phyloP scores from a whole-genome alignment of 2,797 vertebrate species.

The Siniperca scherzeri region DNA sequence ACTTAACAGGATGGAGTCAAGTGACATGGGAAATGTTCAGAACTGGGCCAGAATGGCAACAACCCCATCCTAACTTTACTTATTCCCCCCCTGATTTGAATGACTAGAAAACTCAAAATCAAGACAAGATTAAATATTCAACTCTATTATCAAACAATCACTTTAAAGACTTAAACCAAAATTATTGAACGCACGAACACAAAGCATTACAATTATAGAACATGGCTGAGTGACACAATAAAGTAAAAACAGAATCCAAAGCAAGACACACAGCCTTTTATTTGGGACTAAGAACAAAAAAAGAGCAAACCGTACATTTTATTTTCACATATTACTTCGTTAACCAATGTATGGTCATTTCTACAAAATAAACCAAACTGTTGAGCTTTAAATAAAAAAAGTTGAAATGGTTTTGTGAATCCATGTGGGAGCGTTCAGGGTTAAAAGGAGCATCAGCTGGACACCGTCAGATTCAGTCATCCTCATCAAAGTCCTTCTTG shows the following conservation, averaged over 20 bases:
- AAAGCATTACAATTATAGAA: background rate
- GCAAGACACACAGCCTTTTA: conserved; percentile 74
- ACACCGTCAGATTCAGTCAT: conserved; percentile 87
- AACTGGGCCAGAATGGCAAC: background rate
- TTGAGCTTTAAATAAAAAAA: conserved; percentile 84
- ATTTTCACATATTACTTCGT: conserved; percentile 49
- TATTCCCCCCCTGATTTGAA: background rate
- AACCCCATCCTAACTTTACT: background rate
- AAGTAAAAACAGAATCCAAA: conserved; percentile 16
- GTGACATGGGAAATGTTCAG: background rate
- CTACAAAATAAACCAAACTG: conserved; percentile 76
- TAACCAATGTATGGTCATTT: conserved; percentile 51
- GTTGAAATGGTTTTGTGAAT: conserved; percentile 72
- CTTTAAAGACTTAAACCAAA: background rate
- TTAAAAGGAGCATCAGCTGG: conserved; percentile 34
- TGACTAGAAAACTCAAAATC: background rate
- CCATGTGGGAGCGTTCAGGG: conserved; percentile 17
- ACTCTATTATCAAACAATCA: background rate
- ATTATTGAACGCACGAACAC: background rate
- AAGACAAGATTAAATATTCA: background rate
- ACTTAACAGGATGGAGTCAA: background rate
- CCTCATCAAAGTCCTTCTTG: conserved; percentile 96
- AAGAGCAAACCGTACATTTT: conserved; percentile 66
- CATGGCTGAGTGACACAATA: background rate
- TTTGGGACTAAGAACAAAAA: conserved; percentile 75